phyloP scores from a whole-genome alignment of 2,888 invertebrate species.

The Hypomecis punctinalis region DNA sequence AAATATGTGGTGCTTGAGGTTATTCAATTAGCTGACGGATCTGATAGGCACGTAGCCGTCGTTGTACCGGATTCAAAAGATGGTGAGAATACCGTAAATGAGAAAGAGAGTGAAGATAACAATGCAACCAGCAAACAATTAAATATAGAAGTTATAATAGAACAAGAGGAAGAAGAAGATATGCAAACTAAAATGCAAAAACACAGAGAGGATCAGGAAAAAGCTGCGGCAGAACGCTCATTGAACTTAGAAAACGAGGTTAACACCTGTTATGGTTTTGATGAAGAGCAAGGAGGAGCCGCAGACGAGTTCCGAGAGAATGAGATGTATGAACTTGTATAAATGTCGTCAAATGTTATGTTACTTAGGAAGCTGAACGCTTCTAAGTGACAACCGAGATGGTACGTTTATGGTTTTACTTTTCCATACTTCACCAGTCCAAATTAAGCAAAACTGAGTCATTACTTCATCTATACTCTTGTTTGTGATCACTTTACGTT shows the following conservation, averaged over 20 bases:
- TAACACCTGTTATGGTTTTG: conserved; percentile 93
- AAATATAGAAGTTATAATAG: conserved; percentile 1
- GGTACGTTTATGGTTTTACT: no score
- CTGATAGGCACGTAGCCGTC: conserved; percentile 84
- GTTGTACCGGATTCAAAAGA: conserved; percentile 72
- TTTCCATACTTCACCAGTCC: no score
- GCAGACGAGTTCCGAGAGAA: conserved; percentile 10
- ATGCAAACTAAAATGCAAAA: conserved; percentile 40
- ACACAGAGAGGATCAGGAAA: conserved; percentile 42
- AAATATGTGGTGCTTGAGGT: conserved; percentile 96
- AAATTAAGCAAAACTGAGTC: no score
- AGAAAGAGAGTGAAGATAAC: no score
- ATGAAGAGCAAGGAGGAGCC: conserved; percentile 52
- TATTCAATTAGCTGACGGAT: conserved; percentile 90
- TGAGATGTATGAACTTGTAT: conserved; percentile 14
- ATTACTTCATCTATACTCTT: no score
- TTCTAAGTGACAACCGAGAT: no score
- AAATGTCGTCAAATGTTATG: neutral
- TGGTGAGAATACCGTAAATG: no score
- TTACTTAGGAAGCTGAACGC: no score
- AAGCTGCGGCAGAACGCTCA: conserved; percentile 46
- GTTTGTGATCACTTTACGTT: no score
- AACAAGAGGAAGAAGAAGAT: conserved; percentile 35
- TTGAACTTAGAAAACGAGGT: conserved; percentile 87
- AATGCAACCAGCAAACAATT: neutral